Evolutionary conservation across 2,888 invertebrate genomes (phyloP).

Genomic region (Agapetus fuscipes): DNA sequence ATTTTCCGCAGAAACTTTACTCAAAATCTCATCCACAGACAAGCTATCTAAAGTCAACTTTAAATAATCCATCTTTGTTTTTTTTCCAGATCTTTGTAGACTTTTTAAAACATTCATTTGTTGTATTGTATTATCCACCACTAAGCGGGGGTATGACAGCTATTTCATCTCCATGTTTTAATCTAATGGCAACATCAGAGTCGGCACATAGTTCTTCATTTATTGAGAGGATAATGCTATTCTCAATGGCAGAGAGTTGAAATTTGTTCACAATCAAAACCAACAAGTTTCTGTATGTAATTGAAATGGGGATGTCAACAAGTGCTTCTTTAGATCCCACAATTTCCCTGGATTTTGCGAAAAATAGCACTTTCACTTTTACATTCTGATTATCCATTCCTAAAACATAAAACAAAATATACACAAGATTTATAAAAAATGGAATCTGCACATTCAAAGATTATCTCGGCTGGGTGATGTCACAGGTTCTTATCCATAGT

Average conservation of each 20-base stretch:
- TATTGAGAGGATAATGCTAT: constrained; percentile 66
- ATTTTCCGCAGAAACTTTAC: constrained; percentile 54
- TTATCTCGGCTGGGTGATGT: too few species aligned
- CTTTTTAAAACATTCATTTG: neutral
- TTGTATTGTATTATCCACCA: constrained; percentile 58
- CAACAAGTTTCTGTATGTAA: constrained; percentile 50
- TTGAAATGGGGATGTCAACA: constrained; percentile 41
- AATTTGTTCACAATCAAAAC: constrained; percentile 50
- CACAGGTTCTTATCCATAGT: too few species aligned
- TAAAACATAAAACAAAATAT: neutral
- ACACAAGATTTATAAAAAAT: too few species aligned
- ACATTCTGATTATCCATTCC: constrained; percentile 25
- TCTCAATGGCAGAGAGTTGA: constrained; percentile 55
- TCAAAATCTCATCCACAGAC: constrained; percentile 54
- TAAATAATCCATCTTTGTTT: constrained; percentile 53
- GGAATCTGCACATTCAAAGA: too few species aligned
- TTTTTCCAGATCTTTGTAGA: too few species aligned
- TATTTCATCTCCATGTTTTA: constrained; percentile 67
- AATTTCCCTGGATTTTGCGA: constrained; percentile 83
- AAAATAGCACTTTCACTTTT: constrained; percentile 68
- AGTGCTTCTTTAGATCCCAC: constrained; percentile 51
- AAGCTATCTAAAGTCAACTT: constrained; percentile 58
- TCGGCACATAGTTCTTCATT: constrained; percentile 70
- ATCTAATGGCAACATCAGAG: constrained; percentile 34
- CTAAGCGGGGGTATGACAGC: constrained; percentile 92